phyloP scores from a whole-genome alignment of 2,888 invertebrate species.

The Drosophila melanosoma region DNA sequence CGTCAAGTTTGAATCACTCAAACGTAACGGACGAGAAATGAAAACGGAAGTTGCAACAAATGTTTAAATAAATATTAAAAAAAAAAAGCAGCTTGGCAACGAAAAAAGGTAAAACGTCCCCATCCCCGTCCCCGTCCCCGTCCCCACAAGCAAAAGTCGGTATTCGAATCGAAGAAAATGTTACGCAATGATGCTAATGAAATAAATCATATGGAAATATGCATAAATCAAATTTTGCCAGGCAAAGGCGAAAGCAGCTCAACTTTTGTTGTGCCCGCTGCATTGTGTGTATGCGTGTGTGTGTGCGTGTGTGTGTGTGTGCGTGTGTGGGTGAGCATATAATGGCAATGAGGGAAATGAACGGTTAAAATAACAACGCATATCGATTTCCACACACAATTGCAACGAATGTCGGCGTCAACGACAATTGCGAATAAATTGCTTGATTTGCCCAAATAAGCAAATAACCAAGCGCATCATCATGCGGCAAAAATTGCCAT shows the following conservation, averaged over 20 bases:
- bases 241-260: slow-evolving; percentile 35
- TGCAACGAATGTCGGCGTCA: slow-evolving; percentile 59
- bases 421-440: slow-evolving; percentile 80
- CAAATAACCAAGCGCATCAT: slow-evolving; percentile 80
- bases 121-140: too few relatives aligned
- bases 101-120: slow-evolving; percentile 38
- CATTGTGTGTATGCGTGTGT: slow-evolving; percentile 30
- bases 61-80: slow-evolving; percentile 80
- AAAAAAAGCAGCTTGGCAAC: slow-evolving; percentile 49
- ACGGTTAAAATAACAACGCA: slow-evolving; percentile 80
- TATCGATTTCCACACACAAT: slow-evolving; percentile 80
- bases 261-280: slow-evolving; percentile 29
- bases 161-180: slow-evolving; percentile 26
- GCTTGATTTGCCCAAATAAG: slow-evolving; percentile 80
- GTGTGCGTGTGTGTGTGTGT: slow-evolving; percentile 12
- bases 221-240: slow-evolving; percentile 76
- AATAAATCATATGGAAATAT: slow-evolving; percentile 80
- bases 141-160: not conserved
- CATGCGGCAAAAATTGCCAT: slow-evolving; percentile 80
- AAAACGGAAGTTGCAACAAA: slow-evolving; percentile 79
- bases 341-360: slow-evolving; percentile 75
- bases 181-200: slow-evolving; percentile 72
- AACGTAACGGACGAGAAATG: slow-evolving; percentile 80
- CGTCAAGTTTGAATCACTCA: slow-evolving; percentile 80
- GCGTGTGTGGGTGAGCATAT: slow-evolving; percentile 25